Base-by-base conservation (phyloP, 2,888 invertebrate species). In the Cryptosula pallasiana region DNA sequence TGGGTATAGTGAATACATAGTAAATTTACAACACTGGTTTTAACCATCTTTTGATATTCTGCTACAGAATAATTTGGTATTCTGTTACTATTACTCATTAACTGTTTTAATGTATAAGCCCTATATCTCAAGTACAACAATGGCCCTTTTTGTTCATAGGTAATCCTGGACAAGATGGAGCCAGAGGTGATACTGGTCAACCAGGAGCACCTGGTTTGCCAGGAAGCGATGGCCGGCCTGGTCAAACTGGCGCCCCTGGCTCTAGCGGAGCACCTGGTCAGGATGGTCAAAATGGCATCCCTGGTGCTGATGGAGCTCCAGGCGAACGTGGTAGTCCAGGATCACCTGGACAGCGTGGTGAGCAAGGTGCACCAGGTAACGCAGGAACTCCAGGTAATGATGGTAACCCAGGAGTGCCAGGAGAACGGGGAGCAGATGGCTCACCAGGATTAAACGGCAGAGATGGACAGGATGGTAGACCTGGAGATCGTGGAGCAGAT, bases 191-290 rank as follows among this genome's bases (percentile, higher is more conserved):
- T 3, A 75, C 77, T 13, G 82, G 82, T 73, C 80, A 79, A 16
- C 73, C 81, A n/a, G 82, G 82, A 29, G 75, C 78, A 58, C 77
- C 79, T n/a, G 81, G 81, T 58, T 71, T 73, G 20, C 76, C 79
- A 34, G 81, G 81, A 69, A 45, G n/a, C 20, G 25, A 35, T 23
- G 70, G 70, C 13, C 27, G 45, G n/a, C 34, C 73, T 57, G 57
- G 74, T 32, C n/a, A 69, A 23, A 20, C 36, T 9, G 72, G 72
- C 35, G 27, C 16, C 3, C 63, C 72, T 20, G 72, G 72, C 2
- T 20, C 5, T 23, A 29, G n/a, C n/a, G 72, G 72, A 2, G 9
- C 20, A 5, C 69, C 35, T 35, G 72, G 72, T 16, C n/a, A 20
- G n/a, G 63, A 72, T 58, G 73, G 73, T 2, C n/a, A 25, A n/a